Base-by-base conservation (phyloP, 1,140 invertebrate genomes). In the Papilio glaucus region DNA sequence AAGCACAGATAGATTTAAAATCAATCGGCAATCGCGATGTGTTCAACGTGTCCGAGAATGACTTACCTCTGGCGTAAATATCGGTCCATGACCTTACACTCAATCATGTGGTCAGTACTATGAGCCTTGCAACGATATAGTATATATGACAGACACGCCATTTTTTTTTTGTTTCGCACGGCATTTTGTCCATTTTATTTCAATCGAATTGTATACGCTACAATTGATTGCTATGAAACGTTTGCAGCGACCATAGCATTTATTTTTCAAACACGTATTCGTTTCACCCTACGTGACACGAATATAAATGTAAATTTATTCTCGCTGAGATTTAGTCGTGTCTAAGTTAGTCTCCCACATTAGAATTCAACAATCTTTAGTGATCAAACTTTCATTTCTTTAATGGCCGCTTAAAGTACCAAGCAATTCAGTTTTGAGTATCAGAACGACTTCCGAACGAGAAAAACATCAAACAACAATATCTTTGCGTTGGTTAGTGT, bases 201-300 rank as follows among this genome's bases (percentile, higher is more conserved):
- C 21, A 13, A 57, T 26, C 18, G 18, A 10, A 53, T 53, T 57
- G 21, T 57, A 24, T 21, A 57, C 21, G 9, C 2, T 57, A 57
- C 21, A 24, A 26, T 57, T 57, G 49, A 57, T 57, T 57, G 49
- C 49, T 24, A 57, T 24, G 21, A 26, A 49, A 49, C 18, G 9
- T 26, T 57, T 21, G 18, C 18, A 49, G 1, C 5, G 42, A 21
- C 49, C 18, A 5, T 57, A 10, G 21, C 8, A 57, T 57, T 57
- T 57, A 57, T 57, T 57, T 57, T 57, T 57, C 49, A 57, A 57
- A 57, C 49, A 57, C 49, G 49, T 57, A 57, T 57, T 26, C 49
- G 49, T 57, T 57, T 57, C 21, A 9, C 10, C 12, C 49, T 24
- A 57, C 49, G 49, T 57, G 49, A 3, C 21, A 24, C 49, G 49